Base-by-base conservation (phyloP, 1,140 invertebrate genomes). In the Pseudobourletiella spinata region DNA sequence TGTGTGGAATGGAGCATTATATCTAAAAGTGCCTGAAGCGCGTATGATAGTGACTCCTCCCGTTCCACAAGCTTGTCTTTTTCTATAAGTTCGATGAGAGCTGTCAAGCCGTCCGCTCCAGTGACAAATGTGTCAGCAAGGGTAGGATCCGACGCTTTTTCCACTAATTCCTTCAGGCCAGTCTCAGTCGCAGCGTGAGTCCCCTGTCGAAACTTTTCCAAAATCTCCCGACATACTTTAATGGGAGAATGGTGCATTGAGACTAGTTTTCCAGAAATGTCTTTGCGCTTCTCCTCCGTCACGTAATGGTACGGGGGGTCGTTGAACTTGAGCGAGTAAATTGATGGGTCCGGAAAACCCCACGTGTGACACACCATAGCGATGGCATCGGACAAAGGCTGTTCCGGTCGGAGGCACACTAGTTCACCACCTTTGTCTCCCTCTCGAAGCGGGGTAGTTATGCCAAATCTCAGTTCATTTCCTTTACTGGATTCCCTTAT, bases 261-360 rank as follows among this genome's bases (percentile, higher is more conserved):
- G 2, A 66, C 64, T 15, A 69, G 43, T 51, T 69, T 69, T 24
- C 67, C 67, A 46, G 30, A 44, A 6, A 69, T 58, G 15, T 69
- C 59, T 50, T 69, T 66, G 26, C 64, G 51, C 0, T 43, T 69
- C 11, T 15, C 42, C 48, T 69, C 67, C 30, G 67, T 69, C 2
- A 69, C 64, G 48, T 66, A 66, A 39, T 64, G 61, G 15, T 59
- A 54, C 2, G 61, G 63, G 2, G 63, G 44, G 18, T 69, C 67
- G 3, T 25, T 43, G 29, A 69, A 69, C 35, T 63, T 64, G 1
- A 69, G 44, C 2, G 67, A 57, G 51, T 56, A 69, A 25, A 61
- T 50, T n/a, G 44, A 44, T 1, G 67, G 55, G 26, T 69, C 64
- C 8, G 61, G 46, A 59, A 59, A 66, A 32, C 67, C 61, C 67